Evolutionary conservation across 2,888 invertebrate genomes (phyloP).

Genomic region (Plagodis pulveraria): DNA sequence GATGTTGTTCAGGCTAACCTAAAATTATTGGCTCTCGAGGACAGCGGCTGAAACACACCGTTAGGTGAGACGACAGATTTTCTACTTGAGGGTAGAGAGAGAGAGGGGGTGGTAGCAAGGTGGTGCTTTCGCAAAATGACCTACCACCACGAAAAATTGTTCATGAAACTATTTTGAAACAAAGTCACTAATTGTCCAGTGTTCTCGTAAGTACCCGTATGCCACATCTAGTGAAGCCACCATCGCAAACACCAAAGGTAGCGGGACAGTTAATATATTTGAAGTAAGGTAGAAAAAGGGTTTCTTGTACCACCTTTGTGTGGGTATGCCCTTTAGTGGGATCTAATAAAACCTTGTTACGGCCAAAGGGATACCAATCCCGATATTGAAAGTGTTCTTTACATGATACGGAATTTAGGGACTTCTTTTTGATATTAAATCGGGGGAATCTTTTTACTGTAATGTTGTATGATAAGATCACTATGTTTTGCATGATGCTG

Average conservation of each 20-base stretch:
- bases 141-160: too few relatives aligned
- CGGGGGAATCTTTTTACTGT: slow-evolving; percentile 74
- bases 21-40: too few relatives aligned
- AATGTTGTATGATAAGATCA: slow-evolving; percentile 43
- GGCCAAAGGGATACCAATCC: slow-evolving; percentile 84
- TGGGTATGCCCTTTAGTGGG: slow-evolving; percentile 84
- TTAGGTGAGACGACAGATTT: too few relatives aligned
- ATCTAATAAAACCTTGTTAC: slow-evolving; percentile 86
- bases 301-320: slow-evolving; percentile 83
- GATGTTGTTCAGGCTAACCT: too few relatives aligned
- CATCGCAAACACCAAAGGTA: slow-evolving; percentile 59
- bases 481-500: slow-evolving; percentile 15
- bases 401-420: slow-evolving; percentile 84
- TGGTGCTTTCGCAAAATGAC: too few relatives aligned
- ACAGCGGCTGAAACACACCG: too few relatives aligned
- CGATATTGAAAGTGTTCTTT: slow-evolving; percentile 85
- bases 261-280: slow-evolving; percentile 84
- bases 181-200: not conserved
- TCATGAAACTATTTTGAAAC: too few relatives aligned
- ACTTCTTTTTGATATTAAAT: slow-evolving; percentile 82
- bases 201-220: not conserved
- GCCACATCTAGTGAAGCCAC: slow-evolving; percentile 45
- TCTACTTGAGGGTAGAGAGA: too few relatives aligned
- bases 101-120: too few relatives aligned
- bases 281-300: slow-evolving; percentile 84